Evolutionary conservation across 2,113 vertebrate species (phyloP), one percentile per base, ranked within the genome.

Genomic region (Hepsetus odoe): DNA sequence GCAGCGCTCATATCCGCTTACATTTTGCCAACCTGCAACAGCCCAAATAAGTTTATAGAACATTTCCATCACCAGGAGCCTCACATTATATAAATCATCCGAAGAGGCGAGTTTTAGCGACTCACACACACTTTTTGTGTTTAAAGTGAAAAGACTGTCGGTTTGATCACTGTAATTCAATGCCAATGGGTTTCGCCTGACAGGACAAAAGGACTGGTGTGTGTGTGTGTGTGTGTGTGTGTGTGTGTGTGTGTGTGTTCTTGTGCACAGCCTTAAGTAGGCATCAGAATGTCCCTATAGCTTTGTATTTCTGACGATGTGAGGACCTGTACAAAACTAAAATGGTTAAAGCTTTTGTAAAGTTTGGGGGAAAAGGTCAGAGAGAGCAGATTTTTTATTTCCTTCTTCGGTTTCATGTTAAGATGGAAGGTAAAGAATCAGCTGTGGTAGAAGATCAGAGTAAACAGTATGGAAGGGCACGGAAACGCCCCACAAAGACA

Each of bases 131-230:
- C 18, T 20, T 49, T 20, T 12, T 5, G 46, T 4, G 12, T 14
- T 14, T 18, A 35, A 6, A 28, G 26, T 30, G 58, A 32, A 61
- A 1, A 33, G 30, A 33, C 59, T 4, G 26, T 35, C 22, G 51
- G 7, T 7, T 20, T 62, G 28, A 62, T 32, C 18, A 30, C 18
- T 65, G 6, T 35, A 22, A n/a, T 9, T 24, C 2, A 38, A 38
- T 22, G 33, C 33, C 9, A 28, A 33, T 38, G 61, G 30, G 59
- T 64, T 64, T n/a, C 18, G 30, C 59, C 30, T 64, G 59, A 64
- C 59, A 35, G 59, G 59, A 64, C 59, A 64, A 64, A 20, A 14
- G 35, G 59, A 18, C 59, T 64, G 16, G 59, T 35, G 59, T 20
- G 30, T 33, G 59, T 20, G 51, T 55, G n/a, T 55, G n/a, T 10